A percentile compares a stretch with the other conserved stretches of the same genome.
These are phyloP conservation scores for Danio rerio DNA, from an alignment of 2,113 vertebrate genomes.

Conservation along the genomic window GRCz12tu NC_133196.1:24856501-24857000, in stretches of 20 bases:
- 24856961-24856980: not conserved
- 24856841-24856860: too few species aligned
- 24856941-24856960: not conserved
- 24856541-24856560: too few species aligned
- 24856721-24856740: not conserved
- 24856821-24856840: too few species aligned
- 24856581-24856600: too few species aligned
- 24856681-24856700: not conserved
- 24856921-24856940: not conserved
- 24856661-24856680: not conserved
- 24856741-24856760: not conserved
- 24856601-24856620: not conserved
- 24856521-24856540: too few species aligned
- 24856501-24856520: too few species aligned
- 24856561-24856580: too few species aligned
- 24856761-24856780: too few species aligned
- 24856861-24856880: too few species aligned
- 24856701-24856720: not conserved
- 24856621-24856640: not conserved
- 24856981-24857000: slow-evolving; percentile 2
- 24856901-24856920: not conserved
- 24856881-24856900: too few species aligned
- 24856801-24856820: too few species aligned
- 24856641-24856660: not conserved
- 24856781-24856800: too few species aligned